Base-by-base conservation (phyloP, 2,888 invertebrate genomes). In the Erpobdella octoculata region DNA sequence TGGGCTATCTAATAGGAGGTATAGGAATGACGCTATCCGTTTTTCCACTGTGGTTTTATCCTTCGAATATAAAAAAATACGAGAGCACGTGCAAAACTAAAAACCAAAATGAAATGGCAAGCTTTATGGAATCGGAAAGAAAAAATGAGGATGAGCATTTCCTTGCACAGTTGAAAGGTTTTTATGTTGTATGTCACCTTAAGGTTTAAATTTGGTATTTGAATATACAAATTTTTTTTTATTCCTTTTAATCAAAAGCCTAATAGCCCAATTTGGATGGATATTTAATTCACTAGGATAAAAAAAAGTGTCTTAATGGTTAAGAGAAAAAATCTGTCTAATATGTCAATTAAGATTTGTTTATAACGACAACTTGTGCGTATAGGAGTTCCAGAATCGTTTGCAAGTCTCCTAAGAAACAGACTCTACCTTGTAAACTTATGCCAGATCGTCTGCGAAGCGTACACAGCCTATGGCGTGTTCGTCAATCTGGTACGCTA, bases 391-490 rank as follows among this genome's bases (percentile, higher is more conserved):
- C 76, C 76, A 31, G 37, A 48, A 37, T 69, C 59, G 18, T 31
- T 75, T 31, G 21, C 33, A 72, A 48, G 36, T 36, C 65, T 76
- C 70, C 28, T 74, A 28, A 72, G 28, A 9, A 76, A 76, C 70
- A 65, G 62, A 25, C 59, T 74, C 25, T 76, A 72, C 72, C 12
- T 76, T 25, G 36, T 70, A 12, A 70, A 72, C 62, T 33, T 74
- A n/a, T 18, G 67, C 1, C 37, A 31, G 12, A 58, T 61, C n/a
- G 65, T 76, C 3, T 70, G 61, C 33, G 61, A 53, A 12, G 69
- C 64, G n/a, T 76, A 76, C 62, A 68, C 74, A 59, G 64, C 76
- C n/a, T 67, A 67, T 1, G 76, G 74, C 12, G 38, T 76, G 35
- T 76, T 71, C 67, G 53, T 72, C 28, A 71, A 74, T 46, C 28